Evolutionary conservation across 2,797 vertebrate genomes (phyloP).

Genomic region (Mus caroli): DNA sequence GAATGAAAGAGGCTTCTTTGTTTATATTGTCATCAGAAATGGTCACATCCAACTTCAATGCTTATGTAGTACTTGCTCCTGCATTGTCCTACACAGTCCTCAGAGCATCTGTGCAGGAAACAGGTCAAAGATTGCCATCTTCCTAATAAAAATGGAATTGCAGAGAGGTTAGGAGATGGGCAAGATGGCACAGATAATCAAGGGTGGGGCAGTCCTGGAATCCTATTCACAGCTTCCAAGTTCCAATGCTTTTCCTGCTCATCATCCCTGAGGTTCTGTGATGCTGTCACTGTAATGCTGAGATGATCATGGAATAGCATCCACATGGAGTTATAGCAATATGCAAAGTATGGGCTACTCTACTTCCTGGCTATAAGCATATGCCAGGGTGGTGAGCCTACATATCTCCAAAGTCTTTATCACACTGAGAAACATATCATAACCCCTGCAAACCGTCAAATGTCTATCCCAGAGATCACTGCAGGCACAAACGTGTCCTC

Average conservation of each 20-base stretch:
- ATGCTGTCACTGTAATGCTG: background rate
- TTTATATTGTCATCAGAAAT: background rate
- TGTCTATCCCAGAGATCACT: background rate
- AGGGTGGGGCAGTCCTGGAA: background rate
- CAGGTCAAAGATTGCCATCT: background rate
- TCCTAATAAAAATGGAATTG: background rate
- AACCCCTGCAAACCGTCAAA: background rate
- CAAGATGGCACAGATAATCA: background rate
- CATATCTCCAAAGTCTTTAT: background rate
- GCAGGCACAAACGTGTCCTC: background rate
- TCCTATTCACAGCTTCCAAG: background rate
- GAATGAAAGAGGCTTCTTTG: background rate
- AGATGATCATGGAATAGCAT: background rate
- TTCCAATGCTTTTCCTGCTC: background rate
- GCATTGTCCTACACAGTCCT: background rate
- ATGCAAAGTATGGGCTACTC: background rate
- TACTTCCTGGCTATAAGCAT: background rate
- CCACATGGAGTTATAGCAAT: background rate
- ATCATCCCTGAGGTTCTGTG: background rate
- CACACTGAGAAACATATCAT: background rate
- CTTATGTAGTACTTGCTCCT: background rate
- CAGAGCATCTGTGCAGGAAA: background rate
- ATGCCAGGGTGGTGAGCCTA: background rate
- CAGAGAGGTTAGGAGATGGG: conserved; percentile 4
- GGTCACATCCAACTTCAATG: background rate